Percentiles rank a stretch among this genome's conserved stretches.
Evolutionary conservation across 2,888 invertebrate genomes (phyloP).

Genomic region (Drosophila sordidapex): DNA sequence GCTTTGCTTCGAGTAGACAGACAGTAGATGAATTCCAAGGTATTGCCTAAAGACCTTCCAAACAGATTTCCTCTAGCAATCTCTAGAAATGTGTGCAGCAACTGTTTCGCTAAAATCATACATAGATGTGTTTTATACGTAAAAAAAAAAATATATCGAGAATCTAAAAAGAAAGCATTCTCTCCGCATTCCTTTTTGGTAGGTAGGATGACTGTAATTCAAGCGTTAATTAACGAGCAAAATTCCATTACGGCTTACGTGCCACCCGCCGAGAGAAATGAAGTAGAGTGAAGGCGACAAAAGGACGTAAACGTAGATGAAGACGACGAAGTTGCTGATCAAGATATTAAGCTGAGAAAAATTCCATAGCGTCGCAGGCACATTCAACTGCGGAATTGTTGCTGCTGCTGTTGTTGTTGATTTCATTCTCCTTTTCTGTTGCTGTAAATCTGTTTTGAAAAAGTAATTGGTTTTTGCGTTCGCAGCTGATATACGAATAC

Average conservation of each 20-base stretch:
- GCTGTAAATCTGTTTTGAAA: constrained; percentile 76
- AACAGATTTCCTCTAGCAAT: constrained; percentile 33
- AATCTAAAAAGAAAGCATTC: constrained; percentile 10
- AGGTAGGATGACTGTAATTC: constrained; percentile 53
- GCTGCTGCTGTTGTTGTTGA: neutral
- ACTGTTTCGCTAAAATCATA: constrained; percentile 57
- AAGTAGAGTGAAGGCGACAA: constrained; percentile 27
- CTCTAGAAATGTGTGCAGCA: constrained; percentile 54
- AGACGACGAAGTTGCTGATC: constrained; percentile 13
- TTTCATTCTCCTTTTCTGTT: constrained; percentile 18
- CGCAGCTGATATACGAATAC: constrained; percentile 81
- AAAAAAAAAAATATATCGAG: constrained; percentile 17
- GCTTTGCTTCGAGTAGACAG: constrained; percentile 9
- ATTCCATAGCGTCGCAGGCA: constrained; percentile 42
- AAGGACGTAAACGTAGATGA: constrained; percentile 25
- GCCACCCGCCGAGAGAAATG: constrained; percentile 29
- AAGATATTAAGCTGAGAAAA: constrained; percentile 17
- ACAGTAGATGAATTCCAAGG: constrained; percentile 23
- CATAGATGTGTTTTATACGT: constrained; percentile 15
- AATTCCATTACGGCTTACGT: constrained; percentile 65
- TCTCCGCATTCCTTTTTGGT: constrained; percentile 24
- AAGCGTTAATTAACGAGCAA: constrained; percentile 56
- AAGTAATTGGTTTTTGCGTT: constrained; percentile 72
- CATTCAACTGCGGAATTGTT: constrained; percentile 32
- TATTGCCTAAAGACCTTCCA: constrained; percentile 28